phyloP scores from a whole-genome alignment of 2,113 vertebrate species.

The Pachyramphus minor region DNA sequence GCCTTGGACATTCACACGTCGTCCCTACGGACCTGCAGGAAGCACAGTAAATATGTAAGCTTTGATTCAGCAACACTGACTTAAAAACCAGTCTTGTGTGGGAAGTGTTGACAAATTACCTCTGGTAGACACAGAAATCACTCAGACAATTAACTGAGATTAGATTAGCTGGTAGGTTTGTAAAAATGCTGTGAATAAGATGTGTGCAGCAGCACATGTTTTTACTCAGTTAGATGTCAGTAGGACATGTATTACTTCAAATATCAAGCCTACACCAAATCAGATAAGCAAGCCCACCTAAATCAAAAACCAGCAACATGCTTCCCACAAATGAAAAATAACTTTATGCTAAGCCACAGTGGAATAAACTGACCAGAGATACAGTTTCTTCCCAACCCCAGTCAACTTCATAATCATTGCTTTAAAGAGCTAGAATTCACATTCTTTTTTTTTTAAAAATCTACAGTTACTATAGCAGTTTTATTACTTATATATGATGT shows the following conservation, averaged over 20 bases:
- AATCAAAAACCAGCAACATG: not conserved
- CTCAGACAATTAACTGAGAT: conserved; percentile 36
- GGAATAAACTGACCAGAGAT: not conserved
- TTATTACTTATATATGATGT: not conserved
- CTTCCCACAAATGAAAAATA: not conserved
- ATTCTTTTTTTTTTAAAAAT: not conserved
- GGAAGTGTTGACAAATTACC: conserved; percentile 26
- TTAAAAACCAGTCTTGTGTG: not conserved
- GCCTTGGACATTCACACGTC: not conserved
- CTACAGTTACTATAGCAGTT: not conserved
- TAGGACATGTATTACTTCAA: not conserved
- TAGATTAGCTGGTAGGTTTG: conserved; percentile 22
- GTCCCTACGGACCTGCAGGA: not conserved
- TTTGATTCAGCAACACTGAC: not conserved
- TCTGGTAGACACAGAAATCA: conserved; percentile 10
- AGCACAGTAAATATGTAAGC: accelerated
- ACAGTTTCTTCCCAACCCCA: not conserved
- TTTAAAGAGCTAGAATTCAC: not conserved
- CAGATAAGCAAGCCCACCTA: conserved; percentile 20
- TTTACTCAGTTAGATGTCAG: conserved; percentile 29
- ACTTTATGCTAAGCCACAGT: not conserved
- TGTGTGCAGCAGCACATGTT: not conserved
- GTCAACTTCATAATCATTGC: not conserved
- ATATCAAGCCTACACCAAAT: not conserved
- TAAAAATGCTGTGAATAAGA: not conserved